phyloP scores from a whole-genome alignment of 2,113 vertebrate genomes.

The Larimichthys crocea region DNA sequence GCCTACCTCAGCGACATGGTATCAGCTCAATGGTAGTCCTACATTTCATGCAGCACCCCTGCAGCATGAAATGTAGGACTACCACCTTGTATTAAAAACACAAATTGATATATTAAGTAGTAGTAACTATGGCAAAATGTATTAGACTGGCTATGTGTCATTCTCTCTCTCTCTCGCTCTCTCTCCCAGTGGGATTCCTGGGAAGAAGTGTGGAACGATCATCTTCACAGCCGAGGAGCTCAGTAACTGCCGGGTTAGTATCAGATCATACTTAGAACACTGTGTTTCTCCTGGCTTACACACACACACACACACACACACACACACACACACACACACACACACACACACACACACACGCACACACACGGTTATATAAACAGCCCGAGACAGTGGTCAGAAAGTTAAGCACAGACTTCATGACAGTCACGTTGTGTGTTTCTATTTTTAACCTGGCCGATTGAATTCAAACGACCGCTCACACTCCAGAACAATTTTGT shows the following conservation, averaged over 20 bases:
- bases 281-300: background rate
- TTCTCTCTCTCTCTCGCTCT: background rate
- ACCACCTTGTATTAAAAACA: too few species aligned
- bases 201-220: slow-evolving; percentile 74
- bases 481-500: slow-evolving; percentile 14
- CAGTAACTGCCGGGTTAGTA: slow-evolving; percentile 76
- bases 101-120: too few species aligned
- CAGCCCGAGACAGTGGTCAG: background rate
- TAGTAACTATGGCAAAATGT: too few species aligned
- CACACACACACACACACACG: slow-evolving; percentile 4
- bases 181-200: slow-evolving; percentile 69
- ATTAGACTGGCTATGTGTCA: too few species aligned
- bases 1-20: too few species aligned
- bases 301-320: slow-evolving; percentile 16
- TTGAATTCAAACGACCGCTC: slow-evolving; percentile 27
- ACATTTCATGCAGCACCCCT: too few species aligned
- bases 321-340: slow-evolving; percentile 18
- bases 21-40: too few species aligned
- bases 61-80: too few species aligned
- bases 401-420: slow-evolving; percentile 17
- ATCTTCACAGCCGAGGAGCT: slow-evolving; percentile 73
- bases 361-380: background rate
- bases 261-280: slow-evolving; percentile 11
- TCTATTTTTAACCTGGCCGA: slow-evolving; percentile 13
- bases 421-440: slow-evolving; percentile 13